Conservation (phyloP, 2,113 vertebrate species). For the Egretta garzetta region DNA sequence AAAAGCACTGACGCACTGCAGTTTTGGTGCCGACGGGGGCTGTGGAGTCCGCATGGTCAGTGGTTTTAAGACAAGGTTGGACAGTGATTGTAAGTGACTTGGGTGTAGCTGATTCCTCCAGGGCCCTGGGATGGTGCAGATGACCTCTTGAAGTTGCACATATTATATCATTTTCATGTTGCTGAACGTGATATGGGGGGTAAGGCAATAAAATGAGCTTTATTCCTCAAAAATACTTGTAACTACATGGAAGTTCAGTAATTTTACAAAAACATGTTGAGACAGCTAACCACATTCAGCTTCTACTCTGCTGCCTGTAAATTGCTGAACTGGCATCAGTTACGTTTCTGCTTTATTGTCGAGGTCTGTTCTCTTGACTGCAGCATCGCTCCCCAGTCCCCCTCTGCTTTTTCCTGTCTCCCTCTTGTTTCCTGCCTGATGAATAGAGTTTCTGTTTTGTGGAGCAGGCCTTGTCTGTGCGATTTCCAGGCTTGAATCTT, state of each 20-base stretch:
- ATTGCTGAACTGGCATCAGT: background rate
- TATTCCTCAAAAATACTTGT: background rate
- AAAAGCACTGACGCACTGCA: background rate
- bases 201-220: background rate
- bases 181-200: background rate
- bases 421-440: background rate
- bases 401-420: background rate
- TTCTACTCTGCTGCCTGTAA: background rate
- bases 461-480: background rate
- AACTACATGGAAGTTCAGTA: background rate
- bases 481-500: background rate
- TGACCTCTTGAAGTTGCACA: accelerated
- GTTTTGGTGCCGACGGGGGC: background rate
- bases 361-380: background rate
- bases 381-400: background rate
- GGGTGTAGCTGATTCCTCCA: background rate
- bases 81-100: background rate
- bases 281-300: background rate
- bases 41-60: background rate
- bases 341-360: background rate
- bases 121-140: background rate
- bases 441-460: background rate
- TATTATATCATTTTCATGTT: background rate
- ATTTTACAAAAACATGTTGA: background rate
- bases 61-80: background rate